A percentile compares a stretch with the other conserved stretches of the same genome.
These are phyloP conservation scores for Nemotelus pantherinus DNA, from an alignment of 2,888 invertebrate genomes.

Conservation along the genomic window DNA sequence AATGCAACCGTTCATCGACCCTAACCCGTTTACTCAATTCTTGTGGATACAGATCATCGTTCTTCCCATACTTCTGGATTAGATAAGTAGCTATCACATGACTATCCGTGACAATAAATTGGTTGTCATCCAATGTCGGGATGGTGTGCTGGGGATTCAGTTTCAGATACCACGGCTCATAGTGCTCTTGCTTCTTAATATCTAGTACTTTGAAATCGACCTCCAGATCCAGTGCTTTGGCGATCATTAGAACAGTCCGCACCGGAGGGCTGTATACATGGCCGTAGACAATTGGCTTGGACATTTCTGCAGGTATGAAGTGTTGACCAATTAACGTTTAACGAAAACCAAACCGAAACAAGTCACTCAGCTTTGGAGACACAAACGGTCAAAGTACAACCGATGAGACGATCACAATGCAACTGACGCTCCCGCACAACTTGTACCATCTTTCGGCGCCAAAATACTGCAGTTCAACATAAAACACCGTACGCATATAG, in stretches of 20 bases:
- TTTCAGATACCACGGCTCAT: slow-evolving; percentile 21
- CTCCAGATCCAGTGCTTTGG: slow-evolving; percentile 56
- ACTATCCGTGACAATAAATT: slow-evolving; percentile 44
- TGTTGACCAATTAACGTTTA: background rate
- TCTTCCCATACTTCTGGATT: slow-evolving; percentile 47
- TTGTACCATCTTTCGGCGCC: background rate
- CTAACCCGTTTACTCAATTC: slow-evolving; percentile 44
- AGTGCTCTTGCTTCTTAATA: slow-evolving; percentile 53
- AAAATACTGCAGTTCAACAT: too few relatives aligned
- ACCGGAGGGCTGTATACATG: slow-evolving; percentile 56
- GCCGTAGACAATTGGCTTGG: slow-evolving; percentile 57
- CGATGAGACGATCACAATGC: background rate
- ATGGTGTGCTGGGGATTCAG: slow-evolving; percentile 52
- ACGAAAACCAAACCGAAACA: background rate
- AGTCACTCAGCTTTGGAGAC: background rate
- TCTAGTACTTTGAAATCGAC: slow-evolving; percentile 53
- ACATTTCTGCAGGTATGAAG: slow-evolving; percentile 48
- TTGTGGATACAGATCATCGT: slow-evolving; percentile 46
- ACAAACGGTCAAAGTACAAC: background rate
- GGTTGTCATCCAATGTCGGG: slow-evolving; percentile 47
- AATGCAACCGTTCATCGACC: slow-evolving; percentile 48
- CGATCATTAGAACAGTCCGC: slow-evolving; percentile 56
- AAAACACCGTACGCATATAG: too few relatives aligned
- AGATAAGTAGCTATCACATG: slow-evolving; percentile 48
- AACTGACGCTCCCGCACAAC: background rate